phyloP scores from a whole-genome alignment of 2,797 vertebrate genomes.

The Chiloscyllium punctatum region DNA sequence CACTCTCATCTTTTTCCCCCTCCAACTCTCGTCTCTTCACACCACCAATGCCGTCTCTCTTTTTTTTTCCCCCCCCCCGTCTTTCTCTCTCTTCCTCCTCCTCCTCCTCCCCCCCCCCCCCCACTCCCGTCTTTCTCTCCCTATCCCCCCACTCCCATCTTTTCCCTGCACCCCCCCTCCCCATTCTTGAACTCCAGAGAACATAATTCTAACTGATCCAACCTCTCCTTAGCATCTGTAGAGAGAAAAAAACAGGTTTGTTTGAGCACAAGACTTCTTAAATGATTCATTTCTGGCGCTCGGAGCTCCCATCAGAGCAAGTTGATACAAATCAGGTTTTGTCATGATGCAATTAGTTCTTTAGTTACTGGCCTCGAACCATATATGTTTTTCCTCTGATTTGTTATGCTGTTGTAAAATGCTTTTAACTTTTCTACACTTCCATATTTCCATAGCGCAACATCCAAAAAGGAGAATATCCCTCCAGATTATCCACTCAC shows the following conservation, averaged over 20 bases:
- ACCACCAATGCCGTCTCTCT: too few relatives aligned
- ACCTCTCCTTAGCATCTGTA: background rate
- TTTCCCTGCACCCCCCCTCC: too few relatives aligned
- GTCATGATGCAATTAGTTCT: background rate
- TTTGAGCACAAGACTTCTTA: background rate
- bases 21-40: too few relatives aligned
- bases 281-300: background rate
- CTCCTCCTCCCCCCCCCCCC: too few relatives aligned
- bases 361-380: slow-evolving; percentile 26
- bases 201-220: too few relatives aligned
- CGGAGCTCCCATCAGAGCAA: background rate
- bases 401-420: background rate
- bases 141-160: too few relatives aligned
- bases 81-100: too few relatives aligned
- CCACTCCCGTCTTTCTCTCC: too few relatives aligned
- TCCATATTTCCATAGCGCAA: slow-evolving; percentile 51
- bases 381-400: background rate
- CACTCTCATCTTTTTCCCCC: too few relatives aligned
- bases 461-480: slow-evolving; percentile 79
- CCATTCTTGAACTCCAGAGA: too few relatives aligned
- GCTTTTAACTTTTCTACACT: background rate
- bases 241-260: background rate
- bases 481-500: slow-evolving; percentile 92
- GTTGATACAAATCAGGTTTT: background rate
- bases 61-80: too few relatives aligned